Base-by-base conservation (phyloP, 1,140 invertebrate species). In the Catajapyx aquilonaris region DNA sequence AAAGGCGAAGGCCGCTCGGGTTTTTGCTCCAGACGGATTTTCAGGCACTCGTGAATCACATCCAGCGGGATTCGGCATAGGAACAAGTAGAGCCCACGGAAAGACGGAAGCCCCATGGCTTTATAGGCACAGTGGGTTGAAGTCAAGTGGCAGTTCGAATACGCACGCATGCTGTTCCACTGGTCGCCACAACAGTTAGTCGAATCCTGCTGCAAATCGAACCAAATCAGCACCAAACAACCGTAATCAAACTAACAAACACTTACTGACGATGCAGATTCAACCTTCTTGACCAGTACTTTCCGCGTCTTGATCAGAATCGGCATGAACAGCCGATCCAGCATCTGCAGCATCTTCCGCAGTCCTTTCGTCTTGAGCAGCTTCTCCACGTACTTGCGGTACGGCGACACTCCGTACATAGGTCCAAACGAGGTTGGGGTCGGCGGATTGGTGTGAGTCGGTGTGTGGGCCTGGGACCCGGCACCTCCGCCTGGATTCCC, bases 1-100 rank as follows among this genome's bases (percentile, higher is more conserved):
- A 88, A 63, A 7, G 74, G 69, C 35, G 83, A 86, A 2, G 85
- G 86, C 39, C 81, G 73, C 18, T 73, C 70, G 1, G 80, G 80
- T 43, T 75, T 73, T 31, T 83, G 76, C 48, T 90, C 81, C 21
- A 90, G 60, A 38, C 84, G 59, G 58, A 93, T 71, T 20, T 68
- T 57, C 20, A 93, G 57, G 57, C 83, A 90, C 56, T 90, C 84
- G 47, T 90, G 79, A 40, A 87, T 73, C 11, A 88, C 71, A 54
- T 90, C 81, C 44, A 91, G 52, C 13, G 81, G 80, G 13, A 86
- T 69, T 21, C 69, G 67, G 31, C 76, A 71, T 0, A 93, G 61
- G 51, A 88, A 85, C n/a, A 90, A 60, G 55, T 85, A 91, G 30
- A 74, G 66, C 18, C 71, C 51, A 30, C 56, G 66, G 56, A 87